These are phyloP conservation scores for Chelonus formosanus DNA, from an alignment of 2,888 invertebrate species.

Conservation along the genomic window DNA sequence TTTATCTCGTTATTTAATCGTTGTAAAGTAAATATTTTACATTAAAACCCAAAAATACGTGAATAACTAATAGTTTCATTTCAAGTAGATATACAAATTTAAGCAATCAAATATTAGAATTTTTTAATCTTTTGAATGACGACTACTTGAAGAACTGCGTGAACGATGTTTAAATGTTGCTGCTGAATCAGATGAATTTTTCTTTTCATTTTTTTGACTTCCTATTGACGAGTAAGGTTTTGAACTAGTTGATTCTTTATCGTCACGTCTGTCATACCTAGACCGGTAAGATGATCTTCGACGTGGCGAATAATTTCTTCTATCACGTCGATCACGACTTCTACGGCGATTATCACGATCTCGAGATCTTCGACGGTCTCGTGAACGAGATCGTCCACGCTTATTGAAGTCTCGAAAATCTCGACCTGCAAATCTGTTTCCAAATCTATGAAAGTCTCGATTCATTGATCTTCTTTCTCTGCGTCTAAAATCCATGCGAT, in stretches of 20 bases:
- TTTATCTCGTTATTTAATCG: no score
- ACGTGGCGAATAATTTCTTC: slow-evolving; percentile 51
- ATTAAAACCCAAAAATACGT: no score
- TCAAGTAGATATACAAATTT: no score
- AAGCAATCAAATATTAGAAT: not conserved
- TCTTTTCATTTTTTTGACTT: slow-evolving; percentile 39
- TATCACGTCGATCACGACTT: slow-evolving; percentile 52
- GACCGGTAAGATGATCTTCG: slow-evolving; percentile 50
- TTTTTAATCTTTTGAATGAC: slow-evolving; percentile 53
- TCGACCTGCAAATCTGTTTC: slow-evolving; percentile 47
- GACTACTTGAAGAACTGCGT: slow-evolving; percentile 54
- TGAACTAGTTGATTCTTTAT: slow-evolving; percentile 44
- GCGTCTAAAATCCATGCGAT: slow-evolving; percentile 41
- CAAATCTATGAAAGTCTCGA: slow-evolving; percentile 46
- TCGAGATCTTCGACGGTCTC: slow-evolving; percentile 54
- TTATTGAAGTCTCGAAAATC: slow-evolving; percentile 51
- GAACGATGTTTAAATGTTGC: slow-evolving; percentile 57
- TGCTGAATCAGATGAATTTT: slow-evolving; percentile 40
- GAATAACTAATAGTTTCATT: no score
- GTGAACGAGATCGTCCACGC: slow-evolving; percentile 53
- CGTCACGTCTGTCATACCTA: slow-evolving; percentile 48
- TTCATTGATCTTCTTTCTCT: slow-evolving; percentile 42
- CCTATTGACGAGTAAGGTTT: slow-evolving; percentile 41
- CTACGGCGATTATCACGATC: slow-evolving; percentile 50
- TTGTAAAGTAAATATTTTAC: no score